Evolutionary conservation across 1,140 invertebrate genomes (phyloP).

Genomic region (Oreohelix idahoensis): DNA sequence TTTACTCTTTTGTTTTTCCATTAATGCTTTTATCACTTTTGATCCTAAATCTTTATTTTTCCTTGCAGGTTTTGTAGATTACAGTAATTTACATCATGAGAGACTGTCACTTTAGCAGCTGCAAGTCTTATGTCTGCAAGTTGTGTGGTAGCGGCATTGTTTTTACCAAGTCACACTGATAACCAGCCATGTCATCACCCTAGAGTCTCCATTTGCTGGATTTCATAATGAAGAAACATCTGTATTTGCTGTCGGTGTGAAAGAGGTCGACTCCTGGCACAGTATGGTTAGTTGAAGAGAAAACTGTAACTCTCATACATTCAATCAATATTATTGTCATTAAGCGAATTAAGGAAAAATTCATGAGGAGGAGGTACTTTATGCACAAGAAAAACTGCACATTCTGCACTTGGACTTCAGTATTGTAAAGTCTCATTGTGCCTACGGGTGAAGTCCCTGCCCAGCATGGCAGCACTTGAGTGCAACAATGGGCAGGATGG

Average conservation of each 20-base stretch:
- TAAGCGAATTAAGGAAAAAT: neutral
- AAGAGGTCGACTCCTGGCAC: neutral
- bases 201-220: neutral
- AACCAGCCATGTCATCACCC: neutral
- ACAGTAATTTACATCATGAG: neutral
- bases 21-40: too few relatives aligned
- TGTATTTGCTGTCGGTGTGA: neutral
- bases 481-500: slow-evolving; percentile 38
- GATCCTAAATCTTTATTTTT: neutral
- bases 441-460: neutral
- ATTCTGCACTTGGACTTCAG: neutral
- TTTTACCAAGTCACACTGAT: neutral
- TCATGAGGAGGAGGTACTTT: neutral
- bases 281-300: neutral
- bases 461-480: slow-evolving; percentile 38
- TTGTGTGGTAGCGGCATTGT: neutral
- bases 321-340: neutral
- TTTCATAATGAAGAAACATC: neutral
- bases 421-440: neutral
- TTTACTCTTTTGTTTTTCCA: too few relatives aligned
- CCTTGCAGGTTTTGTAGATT: neutral
- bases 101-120: neutral
- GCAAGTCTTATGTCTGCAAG: neutral
- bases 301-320: neutral
- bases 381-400: neutral